These are phyloP conservation scores for Porites divaricata DNA, from an alignment of 92 coral and sea anemone species.

Conservation along the genomic window DNA sequence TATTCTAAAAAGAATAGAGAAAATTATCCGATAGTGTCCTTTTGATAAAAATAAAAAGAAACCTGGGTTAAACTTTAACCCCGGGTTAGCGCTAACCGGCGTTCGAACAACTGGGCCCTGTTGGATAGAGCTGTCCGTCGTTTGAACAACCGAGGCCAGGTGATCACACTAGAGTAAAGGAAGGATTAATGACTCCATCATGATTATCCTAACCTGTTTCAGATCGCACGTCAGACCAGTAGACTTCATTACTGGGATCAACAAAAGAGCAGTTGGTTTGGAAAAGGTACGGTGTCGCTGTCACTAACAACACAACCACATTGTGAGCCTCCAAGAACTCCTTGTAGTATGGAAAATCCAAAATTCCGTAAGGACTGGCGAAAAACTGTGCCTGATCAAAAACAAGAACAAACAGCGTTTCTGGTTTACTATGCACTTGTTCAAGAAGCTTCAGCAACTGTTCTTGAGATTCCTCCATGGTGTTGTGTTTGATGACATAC, in stretches of 20 bases:
- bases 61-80: too few species aligned
- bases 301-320: slow-evolving; percentile 81
- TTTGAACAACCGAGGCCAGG: too few species aligned
- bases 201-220: slow-evolving; percentile 68
- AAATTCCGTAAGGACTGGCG: slow-evolving; percentile 83
- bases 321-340: slow-evolving; percentile 85
- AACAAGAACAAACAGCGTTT: slow-evolving; percentile 77
- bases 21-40: too few species aligned
- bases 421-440: slow-evolving; percentile 74
- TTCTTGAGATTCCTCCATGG: slow-evolving; percentile 73
- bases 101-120: too few species aligned
- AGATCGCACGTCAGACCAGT: slow-evolving; percentile 87
- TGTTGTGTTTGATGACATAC: slow-evolving; percentile 85
- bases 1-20: too few species aligned
- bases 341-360: slow-evolving; percentile 89
- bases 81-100: too few species aligned
- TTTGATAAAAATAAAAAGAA: too few species aligned
- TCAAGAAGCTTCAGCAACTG: slow-evolving; percentile 68
- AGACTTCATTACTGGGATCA: slow-evolving; percentile 91
- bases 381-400: slow-evolving; percentile 95
- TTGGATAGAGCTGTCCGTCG: too few species aligned
- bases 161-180: too few species aligned
- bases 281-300: slow-evolving; percentile 93
- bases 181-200: too few species aligned
- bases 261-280: slow-evolving; percentile 91